phyloP scores from a whole-genome alignment of 2,113 vertebrate species.

The Epinephelus lanceolatus region DNA sequence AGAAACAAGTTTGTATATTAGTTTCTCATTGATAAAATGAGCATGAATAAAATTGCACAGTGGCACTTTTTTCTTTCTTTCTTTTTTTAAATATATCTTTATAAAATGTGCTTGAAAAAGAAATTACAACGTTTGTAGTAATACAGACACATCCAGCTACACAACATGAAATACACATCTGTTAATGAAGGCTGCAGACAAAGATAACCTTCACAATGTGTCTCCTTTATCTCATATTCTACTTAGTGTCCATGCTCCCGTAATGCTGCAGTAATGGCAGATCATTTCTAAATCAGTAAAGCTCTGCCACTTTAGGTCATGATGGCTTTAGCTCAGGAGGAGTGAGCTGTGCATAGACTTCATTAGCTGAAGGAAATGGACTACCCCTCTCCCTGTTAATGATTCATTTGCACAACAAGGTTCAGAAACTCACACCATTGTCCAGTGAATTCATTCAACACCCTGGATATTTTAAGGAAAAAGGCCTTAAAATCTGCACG shows the following conservation, averaged over 20 bases:
- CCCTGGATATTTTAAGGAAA: conserved; percentile 57
- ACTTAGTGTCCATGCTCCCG: neutral
- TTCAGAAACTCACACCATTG: conserved; percentile 48
- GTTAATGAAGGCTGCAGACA: neutral
- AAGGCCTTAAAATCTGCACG: conserved; percentile 30
- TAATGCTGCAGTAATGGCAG: neutral
- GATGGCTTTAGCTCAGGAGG: conserved; percentile 37
- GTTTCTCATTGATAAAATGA: neutral
- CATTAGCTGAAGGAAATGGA: conserved; percentile 82
- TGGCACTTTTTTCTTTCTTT: no score
- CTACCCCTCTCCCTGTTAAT: conserved; percentile 81
- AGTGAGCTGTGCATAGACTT: conserved; percentile 63
- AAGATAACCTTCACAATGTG: neutral
- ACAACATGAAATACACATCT: neutral
- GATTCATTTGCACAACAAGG: conserved; percentile 73
- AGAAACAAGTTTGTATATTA: neutral
- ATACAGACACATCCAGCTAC: neutral
- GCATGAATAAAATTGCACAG: neutral
- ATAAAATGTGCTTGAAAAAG: neutral
- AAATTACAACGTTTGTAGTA: neutral
- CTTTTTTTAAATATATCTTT: neutral
- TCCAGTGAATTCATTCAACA: conserved; percentile 64
- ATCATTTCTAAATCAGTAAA: neutral
- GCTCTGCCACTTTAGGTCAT: conserved; percentile 15
- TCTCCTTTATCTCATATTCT: conserved; percentile 1